Conservation (phyloP, 2,888 invertebrate genomes). For the Agonopterix heracliana region DNA sequence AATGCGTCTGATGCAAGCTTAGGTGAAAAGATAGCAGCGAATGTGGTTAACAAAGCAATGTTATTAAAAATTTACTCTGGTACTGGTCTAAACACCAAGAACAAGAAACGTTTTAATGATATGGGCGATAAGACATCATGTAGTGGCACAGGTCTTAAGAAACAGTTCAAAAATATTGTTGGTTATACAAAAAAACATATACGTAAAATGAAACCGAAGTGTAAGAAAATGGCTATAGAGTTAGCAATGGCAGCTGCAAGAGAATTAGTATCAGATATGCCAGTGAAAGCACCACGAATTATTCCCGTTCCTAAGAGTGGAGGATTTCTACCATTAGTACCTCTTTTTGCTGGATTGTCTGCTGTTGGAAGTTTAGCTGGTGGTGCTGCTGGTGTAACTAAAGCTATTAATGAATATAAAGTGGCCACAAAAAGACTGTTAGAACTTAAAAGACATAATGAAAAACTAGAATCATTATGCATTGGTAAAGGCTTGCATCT, state of each 20-base stretch:
- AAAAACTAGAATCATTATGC: neutral
- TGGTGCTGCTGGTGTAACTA: constrained; percentile 33
- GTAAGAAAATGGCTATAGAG: constrained; percentile 4
- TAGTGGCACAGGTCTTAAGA: too few species aligned
- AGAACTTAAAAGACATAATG: neutral
- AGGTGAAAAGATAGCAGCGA: constrained; percentile 30
- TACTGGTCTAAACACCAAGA: neutral
- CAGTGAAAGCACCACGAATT: neutral
- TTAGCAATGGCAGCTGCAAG: constrained; percentile 7
- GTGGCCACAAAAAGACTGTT: neutral
- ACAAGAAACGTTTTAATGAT: too few species aligned
- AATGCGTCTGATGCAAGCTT: constrained; percentile 4
- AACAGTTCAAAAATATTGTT: too few species aligned
- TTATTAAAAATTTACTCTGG: constrained; percentile 25
- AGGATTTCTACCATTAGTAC: constrained; percentile 32
- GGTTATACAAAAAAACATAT: too few species aligned
- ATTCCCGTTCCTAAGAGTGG: constrained; percentile 34
- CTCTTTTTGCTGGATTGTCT: constrained; percentile 33
- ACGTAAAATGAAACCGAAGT: neutral
- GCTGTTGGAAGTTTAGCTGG: constrained; percentile 33
- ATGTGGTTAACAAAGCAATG: constrained; percentile 28
- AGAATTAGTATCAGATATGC: neutral
- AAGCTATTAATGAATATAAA: constrained; percentile 11
- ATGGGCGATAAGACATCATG: too few species aligned
- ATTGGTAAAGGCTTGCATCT: neutral